These are phyloP conservation scores for Elysia chlorotica DNA, from an alignment of 1,140 invertebrate genomes.

Conservation along the genomic window DNA sequence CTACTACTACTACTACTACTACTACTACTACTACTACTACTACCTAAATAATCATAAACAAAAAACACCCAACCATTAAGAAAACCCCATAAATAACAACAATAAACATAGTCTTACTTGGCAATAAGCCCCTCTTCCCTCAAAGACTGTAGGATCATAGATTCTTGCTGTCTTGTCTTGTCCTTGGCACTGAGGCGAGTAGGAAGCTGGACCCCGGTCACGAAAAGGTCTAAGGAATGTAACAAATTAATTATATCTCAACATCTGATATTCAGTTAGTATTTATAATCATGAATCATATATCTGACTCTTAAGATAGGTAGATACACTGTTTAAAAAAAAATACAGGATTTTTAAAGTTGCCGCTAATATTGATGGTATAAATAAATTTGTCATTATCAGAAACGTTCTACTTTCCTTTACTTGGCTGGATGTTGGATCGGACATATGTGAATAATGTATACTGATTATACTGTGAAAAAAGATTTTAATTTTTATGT, in stretches of 20 bases:
- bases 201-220: constrained; percentile 50
- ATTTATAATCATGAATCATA: too few relatives aligned
- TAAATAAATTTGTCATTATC: too few relatives aligned
- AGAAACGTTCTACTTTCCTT: too few relatives aligned
- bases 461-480: background rate
- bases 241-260: too few relatives aligned
- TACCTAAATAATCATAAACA: background rate
- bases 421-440: too few relatives aligned
- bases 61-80: background rate
- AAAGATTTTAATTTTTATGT: background rate
- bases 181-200: constrained; percentile 57
- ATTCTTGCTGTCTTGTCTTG: constrained; percentile 48
- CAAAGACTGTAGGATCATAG: constrained; percentile 52
- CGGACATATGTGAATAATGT: background rate
- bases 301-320: constrained; percentile 47
- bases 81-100: background rate
- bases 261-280: too few relatives aligned
- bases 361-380: too few relatives aligned
- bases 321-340: background rate
- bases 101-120: constrained; percentile 11
- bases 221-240: too few relatives aligned
- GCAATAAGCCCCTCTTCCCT: constrained; percentile 59
- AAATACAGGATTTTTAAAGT: background rate
- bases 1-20: too few relatives aligned
- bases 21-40: background rate